These are phyloP conservation scores for Poecile atricapillus DNA, from an alignment of 2,113 vertebrate genomes.

Conservation along the genomic window DNA sequence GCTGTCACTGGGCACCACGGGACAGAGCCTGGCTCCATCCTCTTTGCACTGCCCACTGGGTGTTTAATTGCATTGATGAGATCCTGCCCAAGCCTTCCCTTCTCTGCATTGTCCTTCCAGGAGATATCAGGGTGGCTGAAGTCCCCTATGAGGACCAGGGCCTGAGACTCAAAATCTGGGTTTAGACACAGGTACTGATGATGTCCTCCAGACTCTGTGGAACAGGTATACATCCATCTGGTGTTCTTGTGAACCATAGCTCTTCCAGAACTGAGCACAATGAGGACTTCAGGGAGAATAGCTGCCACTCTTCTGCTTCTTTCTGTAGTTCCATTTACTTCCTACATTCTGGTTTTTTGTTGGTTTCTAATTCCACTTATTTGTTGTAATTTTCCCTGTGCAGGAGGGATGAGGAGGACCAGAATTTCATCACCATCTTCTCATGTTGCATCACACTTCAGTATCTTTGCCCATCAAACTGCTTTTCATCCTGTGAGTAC, in stretches of 20 bases:
- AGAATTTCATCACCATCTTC: background rate
- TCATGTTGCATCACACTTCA: background rate
- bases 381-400: background rate
- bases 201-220: background rate
- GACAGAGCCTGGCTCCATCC: background rate
- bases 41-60: background rate
- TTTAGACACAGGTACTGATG: background rate
- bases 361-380: background rate
- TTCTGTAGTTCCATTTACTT: background rate
- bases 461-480: fast-evolving
- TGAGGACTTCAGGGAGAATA: background rate
- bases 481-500: background rate
- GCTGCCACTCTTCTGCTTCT: background rate
- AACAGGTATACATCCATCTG: fast-evolving
- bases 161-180: background rate
- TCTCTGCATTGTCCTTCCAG: background rate
- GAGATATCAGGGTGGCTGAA: background rate
- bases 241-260: background rate
- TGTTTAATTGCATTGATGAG: background rate
- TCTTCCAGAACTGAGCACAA: background rate
- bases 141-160: background rate
- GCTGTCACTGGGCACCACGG: background rate
- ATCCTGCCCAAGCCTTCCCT: background rate
- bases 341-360: background rate
- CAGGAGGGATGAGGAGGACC: background rate